These are phyloP conservation scores for Nerophis ophidion DNA, from an alignment of 2,113 vertebrate species.

Conservation along the genomic window DNA sequence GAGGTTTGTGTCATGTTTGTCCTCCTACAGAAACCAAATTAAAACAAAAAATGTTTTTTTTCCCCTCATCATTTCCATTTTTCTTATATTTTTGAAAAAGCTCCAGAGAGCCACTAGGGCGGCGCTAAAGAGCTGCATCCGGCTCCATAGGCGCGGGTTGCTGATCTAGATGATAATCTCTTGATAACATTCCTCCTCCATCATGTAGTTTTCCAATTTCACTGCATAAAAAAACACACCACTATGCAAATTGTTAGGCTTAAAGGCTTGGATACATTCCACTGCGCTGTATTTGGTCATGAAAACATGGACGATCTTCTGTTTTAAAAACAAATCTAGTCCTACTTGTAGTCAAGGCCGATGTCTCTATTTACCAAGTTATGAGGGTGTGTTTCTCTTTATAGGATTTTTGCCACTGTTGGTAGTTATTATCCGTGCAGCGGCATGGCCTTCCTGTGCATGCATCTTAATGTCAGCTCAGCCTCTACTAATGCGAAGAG, in stretches of 20 bases:
- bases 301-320: conserved; percentile 31
- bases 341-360: conserved; percentile 6
- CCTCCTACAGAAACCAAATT: too few relatives aligned
- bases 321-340: conserved; percentile 16
- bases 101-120: too few relatives aligned
- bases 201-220: conserved; percentile 39
- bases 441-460: conserved; percentile 46
- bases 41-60: too few relatives aligned
- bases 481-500: conserved; percentile 37
- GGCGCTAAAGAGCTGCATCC: too few relatives aligned
- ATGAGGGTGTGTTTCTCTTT: conserved; percentile 10
- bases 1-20: too few relatives aligned
- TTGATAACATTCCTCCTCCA: conserved; percentile 49
- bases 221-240: conserved; percentile 45
- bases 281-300: conserved; percentile 27
- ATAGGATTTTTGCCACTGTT: conserved; percentile 21
- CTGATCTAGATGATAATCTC: conserved; percentile 69
- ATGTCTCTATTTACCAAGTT: conserved; percentile 18
- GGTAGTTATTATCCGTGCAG: conserved; percentile 2
- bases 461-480: conserved; percentile 72
- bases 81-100: too few relatives aligned
- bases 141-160: too few relatives aligned
- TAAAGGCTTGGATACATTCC: conserved; percentile 58
- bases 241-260: conserved; percentile 56
- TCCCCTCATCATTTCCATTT: too few relatives aligned